phyloP scores from a whole-genome alignment of 2,888 invertebrate genomes.

The Chorisops tibialis region DNA sequence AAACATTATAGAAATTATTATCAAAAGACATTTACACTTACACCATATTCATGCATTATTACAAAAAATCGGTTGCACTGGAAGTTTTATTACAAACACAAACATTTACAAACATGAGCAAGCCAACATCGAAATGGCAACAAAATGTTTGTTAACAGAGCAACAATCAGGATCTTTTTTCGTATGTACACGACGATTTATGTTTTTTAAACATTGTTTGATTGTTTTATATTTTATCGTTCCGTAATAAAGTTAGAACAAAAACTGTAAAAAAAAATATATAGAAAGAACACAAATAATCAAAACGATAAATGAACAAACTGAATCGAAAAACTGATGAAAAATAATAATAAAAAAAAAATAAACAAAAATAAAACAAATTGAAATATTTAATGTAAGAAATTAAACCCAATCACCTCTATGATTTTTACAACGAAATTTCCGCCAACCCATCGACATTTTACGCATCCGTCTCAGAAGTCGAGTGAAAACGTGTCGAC shows the following conservation, averaged over 20 bases:
- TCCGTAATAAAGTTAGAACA: constrained; percentile 31
- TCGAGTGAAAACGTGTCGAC: constrained; percentile 47
- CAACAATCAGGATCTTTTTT: no score
- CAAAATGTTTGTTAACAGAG: no score
- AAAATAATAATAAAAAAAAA: constrained; percentile 19
- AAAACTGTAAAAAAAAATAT: no score
- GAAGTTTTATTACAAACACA: no score
- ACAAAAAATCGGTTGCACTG: no score
- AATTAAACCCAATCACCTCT: constrained; percentile 47
- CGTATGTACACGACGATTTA: no score
- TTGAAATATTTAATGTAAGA: background rate
- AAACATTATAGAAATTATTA: no score
- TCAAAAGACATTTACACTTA: no score
- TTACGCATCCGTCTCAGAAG: constrained; percentile 49
- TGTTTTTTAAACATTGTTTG: no score
- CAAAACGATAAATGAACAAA: constrained; percentile 29
- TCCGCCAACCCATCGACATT: constrained; percentile 50
- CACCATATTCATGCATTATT: no score
- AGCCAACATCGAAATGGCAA: no score
- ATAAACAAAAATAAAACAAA: background rate
- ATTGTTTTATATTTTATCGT: constrained; percentile 15
- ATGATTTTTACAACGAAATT: constrained; percentile 49
- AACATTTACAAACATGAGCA: no score
- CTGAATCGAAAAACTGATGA: constrained; percentile 32
- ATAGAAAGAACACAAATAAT: constrained; percentile 16